Evolutionary conservation across 35 echinoderm and acorn worm species (phyloP).

Genomic region (Anneissia japonica): DNA sequence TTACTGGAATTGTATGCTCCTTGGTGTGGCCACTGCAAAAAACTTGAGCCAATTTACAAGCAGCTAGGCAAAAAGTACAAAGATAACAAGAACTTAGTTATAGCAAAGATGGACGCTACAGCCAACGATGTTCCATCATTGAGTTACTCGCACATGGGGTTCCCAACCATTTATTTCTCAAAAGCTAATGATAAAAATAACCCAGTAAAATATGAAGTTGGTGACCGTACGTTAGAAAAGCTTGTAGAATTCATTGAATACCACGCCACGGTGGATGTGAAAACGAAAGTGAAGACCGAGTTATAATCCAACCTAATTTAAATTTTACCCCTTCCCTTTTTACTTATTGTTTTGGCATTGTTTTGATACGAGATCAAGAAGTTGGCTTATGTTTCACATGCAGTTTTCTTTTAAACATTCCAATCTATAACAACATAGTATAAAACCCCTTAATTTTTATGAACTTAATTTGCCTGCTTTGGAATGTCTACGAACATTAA

Average conservation of each 20-base stretch:
- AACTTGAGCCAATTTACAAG: conserved; percentile 86
- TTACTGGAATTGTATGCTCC: conserved; percentile 91
- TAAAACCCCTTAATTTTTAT: too few species aligned
- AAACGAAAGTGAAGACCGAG: conserved; percentile 45
- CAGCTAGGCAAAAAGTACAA: conserved; percentile 98
- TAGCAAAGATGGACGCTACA: conserved; percentile 99
- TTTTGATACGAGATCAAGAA: too few species aligned
- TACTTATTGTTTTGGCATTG: background rate
- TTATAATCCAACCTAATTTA: conserved; percentile 42
- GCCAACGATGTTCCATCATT: conserved; percentile 60
- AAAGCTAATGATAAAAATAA: conserved; percentile 72
- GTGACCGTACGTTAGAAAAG: conserved; percentile 55
- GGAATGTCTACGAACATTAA: too few species aligned
- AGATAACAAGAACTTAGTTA: conserved; percentile 51
- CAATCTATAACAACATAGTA: too few species aligned
- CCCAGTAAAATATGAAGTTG: conserved; percentile 66
- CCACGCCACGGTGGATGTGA: conserved; percentile 31
- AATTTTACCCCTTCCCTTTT: background rate
- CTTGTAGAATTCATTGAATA: conserved; percentile 91
- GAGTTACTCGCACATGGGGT: conserved; percentile 26
- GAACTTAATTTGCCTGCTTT: too few species aligned
- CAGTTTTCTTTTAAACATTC: too few species aligned
- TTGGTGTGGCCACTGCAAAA: conserved; percentile 98
- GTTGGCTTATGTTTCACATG: too few species aligned
- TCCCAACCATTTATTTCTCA: conserved; percentile 86